Base-by-base conservation (phyloP, 2,888 invertebrate species). In the Ypsolopha scabrella region DNA sequence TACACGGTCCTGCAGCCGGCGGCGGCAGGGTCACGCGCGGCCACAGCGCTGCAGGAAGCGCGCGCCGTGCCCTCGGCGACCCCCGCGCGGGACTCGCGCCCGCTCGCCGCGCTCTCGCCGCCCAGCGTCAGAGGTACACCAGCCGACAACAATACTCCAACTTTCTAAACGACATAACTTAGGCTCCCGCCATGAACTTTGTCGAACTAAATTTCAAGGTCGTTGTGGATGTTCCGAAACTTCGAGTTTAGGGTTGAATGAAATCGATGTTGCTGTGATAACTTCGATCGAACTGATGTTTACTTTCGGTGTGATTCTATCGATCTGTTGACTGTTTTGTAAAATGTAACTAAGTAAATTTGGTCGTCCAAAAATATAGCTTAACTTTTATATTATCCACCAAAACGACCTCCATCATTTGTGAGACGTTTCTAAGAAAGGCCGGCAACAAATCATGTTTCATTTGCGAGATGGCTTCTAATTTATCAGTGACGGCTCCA, bases 1-100 rank as follows among this genome's bases (percentile, higher is more conserved):
- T 95, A 95, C 70, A 95, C 95, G 55, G 94, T 94, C 60, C 85
- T 95, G 57, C 95, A 95, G 75, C 95, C 95, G 1, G 94, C 94
- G 9, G 92, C 92, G 36, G 89, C 90, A 0, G 93, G 94, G 4
- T 94, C 94, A 24, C 89, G 94, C 49, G 94, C 94, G 0, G 94
- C 94, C 48, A 92, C 92, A 41, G 94, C 93, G 24, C 88, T 94
- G 68, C 94, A 94, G 70, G 94, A 95, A 70, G 92, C 80, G 56
- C 87, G 89, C 59, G 75, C 88, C n/a, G 73, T 80, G 68, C 87
- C 85, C 35, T 75, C 81, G 36, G 79, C 85, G 65, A 76, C 86
- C 79, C 75, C 88, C 66, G 66, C 87, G 67, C 69, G 90, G 11
- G 85, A 85, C 66, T 67, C 76, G 34, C 76, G 83, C 33, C 77